Evolutionary conservation across 2,113 vertebrate genomes (phyloP), one percentile per base, ranked within the genome.

Genomic region (Echinops telfairi): DNA sequence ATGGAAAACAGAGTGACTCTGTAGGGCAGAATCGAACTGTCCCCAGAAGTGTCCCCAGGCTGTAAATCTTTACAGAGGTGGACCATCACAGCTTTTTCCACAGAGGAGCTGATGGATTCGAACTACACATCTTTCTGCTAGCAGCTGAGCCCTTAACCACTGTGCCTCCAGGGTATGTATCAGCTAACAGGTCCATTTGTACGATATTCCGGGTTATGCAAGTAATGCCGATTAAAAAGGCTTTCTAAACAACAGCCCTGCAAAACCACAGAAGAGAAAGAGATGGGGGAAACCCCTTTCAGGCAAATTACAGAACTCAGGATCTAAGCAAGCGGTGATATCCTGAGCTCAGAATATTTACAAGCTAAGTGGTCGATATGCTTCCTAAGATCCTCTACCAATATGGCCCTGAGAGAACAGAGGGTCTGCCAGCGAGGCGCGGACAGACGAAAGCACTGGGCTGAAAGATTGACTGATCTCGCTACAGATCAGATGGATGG

Each of bases 401-500:
- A 64, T 76, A 83, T 89, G 94, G 94, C 64, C 95, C 92, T 79
- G 31, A 10, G 86, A 95, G 95, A 88, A 58, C 62, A 95, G 96
- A 96, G 83, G 95, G 71, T 87, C 85, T 95, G 36, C 33, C 1
- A 4, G 91, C 27, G n/a, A 89, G 70, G 85, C 80, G 84, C 60
- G 81, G 77, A 33, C 62, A 66, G 86, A 95, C 94, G 76, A 2
- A 94, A 91, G 88, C 96, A 86, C 90, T 94, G 58, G 29, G 96
- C 96, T 93, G 83, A 95, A 96, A 97, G 98, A 95, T 31, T 97
- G 97, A 98, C 95, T 97, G 98, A 97, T 98, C 95, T 97, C 27
- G 86, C 97, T 96, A 64, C 93, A 96, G 95, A 97, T 97, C 97
- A 98, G 97, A 98, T 97, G 97, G 98, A 98, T 98, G 97, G 81